Evolutionary conservation across 1,140 invertebrate species (phyloP).

Genomic region (Hormaphis cornu): DNA sequence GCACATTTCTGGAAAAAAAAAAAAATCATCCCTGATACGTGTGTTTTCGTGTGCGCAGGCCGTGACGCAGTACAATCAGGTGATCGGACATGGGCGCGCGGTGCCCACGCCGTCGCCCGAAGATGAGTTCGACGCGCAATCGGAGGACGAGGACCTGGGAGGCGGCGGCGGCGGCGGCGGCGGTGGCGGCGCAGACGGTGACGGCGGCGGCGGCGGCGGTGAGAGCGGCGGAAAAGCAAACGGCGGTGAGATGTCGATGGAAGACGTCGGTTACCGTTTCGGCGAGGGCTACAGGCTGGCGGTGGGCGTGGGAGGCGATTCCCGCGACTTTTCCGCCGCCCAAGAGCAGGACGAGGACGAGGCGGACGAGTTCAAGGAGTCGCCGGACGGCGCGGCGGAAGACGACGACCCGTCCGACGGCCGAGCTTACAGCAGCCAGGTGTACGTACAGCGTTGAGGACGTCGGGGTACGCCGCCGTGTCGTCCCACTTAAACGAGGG

Average conservation of each 20-base stretch:
- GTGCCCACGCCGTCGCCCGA: neutral
- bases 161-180: neutral
- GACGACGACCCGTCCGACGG: neutral
- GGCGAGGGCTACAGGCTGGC: constrained; percentile 18
- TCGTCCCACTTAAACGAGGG: no score
- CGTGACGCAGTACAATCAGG: constrained; percentile 4
- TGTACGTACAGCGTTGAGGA: neutral
- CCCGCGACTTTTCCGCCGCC: neutral
- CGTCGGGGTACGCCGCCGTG: neutral
- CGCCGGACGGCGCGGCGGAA: neutral
- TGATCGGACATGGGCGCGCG: constrained; percentile 11
- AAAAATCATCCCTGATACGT: neutral
- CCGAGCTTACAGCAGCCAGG: constrained; percentile 5
- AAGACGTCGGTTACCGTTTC: constrained; percentile 14
- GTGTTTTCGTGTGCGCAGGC: neutral
- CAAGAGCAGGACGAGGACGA: constrained; percentile 16
- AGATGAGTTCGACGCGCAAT: neutral
- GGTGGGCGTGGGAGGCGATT: neutral
- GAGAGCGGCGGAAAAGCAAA: no score
- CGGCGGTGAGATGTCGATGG: neutral
- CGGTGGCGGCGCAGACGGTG: neutral
- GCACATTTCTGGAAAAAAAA: neutral
- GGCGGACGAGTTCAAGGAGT: neutral
- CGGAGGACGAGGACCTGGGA: neutral
- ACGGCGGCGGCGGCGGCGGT: neutral